phyloP scores from a whole-genome alignment of 2,888 invertebrate species.

The Protophormia terraenovae region DNA sequence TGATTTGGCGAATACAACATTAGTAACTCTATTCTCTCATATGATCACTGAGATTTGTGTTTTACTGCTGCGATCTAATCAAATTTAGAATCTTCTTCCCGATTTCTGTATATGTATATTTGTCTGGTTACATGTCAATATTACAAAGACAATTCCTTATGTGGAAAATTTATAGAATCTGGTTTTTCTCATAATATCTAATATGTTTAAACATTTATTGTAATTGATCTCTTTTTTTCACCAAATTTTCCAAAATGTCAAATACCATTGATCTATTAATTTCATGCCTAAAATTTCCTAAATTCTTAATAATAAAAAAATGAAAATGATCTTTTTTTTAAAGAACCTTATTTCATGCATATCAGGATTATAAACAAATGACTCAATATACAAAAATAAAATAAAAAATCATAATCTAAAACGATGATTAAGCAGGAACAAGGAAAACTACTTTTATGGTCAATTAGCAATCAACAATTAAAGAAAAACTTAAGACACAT shows the following conservation, averaged over 20 bases:
- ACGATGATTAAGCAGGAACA: conserved; percentile 28
- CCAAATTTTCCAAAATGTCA: neutral
- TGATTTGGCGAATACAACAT: too few species aligned
- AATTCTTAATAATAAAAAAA: conserved; percentile 8
- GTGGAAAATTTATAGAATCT: too few species aligned
- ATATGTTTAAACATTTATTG: too few species aligned
- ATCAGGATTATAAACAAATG: conserved; percentile 46
- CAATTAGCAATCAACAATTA: conserved; percentile 63
- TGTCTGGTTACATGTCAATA: too few species aligned
- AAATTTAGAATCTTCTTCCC: too few species aligned
- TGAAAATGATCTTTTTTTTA: conserved; percentile 33
- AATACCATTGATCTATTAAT: neutral
- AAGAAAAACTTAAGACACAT: conserved; percentile 26
- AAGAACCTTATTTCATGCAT: conserved; percentile 49
- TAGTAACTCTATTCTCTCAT: too few species aligned
- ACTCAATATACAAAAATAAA: conserved; percentile 24
- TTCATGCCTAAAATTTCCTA: neutral
- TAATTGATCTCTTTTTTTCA: neutral
- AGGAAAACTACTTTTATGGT: conserved; percentile 55
- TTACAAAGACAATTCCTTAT: too few species aligned
- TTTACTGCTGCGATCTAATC: too few species aligned
- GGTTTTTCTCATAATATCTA: too few species aligned
- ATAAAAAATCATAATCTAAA: neutral
- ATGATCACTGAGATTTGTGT: too few species aligned
- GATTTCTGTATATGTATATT: too few species aligned